phyloP scores from a whole-genome alignment of 1,140 invertebrate genomes.

The Ceratitis capitata region DNA sequence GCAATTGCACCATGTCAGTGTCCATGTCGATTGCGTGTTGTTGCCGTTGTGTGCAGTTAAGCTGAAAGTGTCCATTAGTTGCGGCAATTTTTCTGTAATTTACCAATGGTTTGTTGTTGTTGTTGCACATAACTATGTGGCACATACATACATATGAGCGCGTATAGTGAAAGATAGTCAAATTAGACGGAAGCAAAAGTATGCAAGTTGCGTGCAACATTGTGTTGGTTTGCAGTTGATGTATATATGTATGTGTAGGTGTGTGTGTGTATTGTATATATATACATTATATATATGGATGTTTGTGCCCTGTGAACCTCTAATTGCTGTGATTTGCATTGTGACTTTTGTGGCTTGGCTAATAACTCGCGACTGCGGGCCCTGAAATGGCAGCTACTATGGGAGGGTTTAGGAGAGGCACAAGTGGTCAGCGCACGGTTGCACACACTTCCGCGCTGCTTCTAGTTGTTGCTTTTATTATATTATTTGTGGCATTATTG shows the following conservation, averaged over 20 bases:
- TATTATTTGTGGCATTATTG: no score
- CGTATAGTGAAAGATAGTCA: slow-evolving; percentile 13
- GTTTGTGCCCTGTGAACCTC: background rate
- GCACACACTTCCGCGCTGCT: background rate
- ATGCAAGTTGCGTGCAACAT: slow-evolving; percentile 4
- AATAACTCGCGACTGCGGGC: no score
- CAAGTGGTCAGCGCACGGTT: background rate
- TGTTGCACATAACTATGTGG: background rate
- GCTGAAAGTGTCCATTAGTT: slow-evolving; percentile 40
- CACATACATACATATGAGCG: no score
- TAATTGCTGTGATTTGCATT: slow-evolving; percentile 28
- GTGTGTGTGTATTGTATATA: background rate
- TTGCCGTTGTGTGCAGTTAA: slow-evolving; percentile 22
- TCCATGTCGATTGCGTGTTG: background rate
- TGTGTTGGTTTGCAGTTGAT: background rate
- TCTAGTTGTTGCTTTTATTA: background rate
- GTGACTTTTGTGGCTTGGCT: background rate
- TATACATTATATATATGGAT: background rate
- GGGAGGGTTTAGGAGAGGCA: background rate
- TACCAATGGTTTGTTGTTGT: background rate
- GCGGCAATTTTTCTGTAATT: slow-evolving; percentile 32
- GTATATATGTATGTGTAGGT: background rate
- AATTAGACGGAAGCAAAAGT: slow-evolving; percentile 2
- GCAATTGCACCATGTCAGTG: slow-evolving; percentile 11
- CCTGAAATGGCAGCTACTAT: background rate